Evolutionary conservation across 2,113 vertebrate species (phyloP), one percentile per base, ranked within the genome.

Genomic region (Oreochromis tanganicae): DNA sequence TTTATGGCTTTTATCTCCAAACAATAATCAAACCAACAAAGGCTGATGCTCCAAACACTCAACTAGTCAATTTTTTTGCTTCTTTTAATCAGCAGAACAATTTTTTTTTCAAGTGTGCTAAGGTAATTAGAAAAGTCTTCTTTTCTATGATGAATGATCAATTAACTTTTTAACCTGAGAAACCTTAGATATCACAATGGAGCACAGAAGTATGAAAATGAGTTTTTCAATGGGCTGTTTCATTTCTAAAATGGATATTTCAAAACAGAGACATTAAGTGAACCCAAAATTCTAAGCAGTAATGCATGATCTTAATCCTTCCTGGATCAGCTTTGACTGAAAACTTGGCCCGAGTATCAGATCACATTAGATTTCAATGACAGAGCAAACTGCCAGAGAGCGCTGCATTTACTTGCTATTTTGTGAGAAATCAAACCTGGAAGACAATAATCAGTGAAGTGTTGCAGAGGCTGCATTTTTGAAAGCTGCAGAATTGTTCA

Each of bases 401-500:
- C 7, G 6, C 14, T 50, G 43, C 54, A 68, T 89, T 82, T 87
- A 84, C 43, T 86, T 48, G 83, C 73, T 79, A 6, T 36, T 89
- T 80, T 83, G 91, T 93, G 54, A 85, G 82, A 83, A 90, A 90
- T 84, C 80, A 91, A 84, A 90, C 63, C 81, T 83, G 57, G 59
- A 81, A 87, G 83, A 92, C 88, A 38, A 63, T 59, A 86, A 87
- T 88, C 83, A 91, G 27, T 85, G 52, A 19, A 86, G 82, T 88
- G 91, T 68, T 87, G 82, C 27, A 1, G 63, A 79, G 68, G 61
- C 84, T 54, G 85, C 48, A 7, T 84, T 79, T 84, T 24, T 83
- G 12, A 81, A 83, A 84, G 32, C 36, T 29, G 29, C 54, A 82
- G 24, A 38, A 83, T 41, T 41, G 63, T 79, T 85, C n/a, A 11